Base-by-base conservation (phyloP, 2,888 invertebrate genomes). In the Teleogryllus oceanicus region DNA sequence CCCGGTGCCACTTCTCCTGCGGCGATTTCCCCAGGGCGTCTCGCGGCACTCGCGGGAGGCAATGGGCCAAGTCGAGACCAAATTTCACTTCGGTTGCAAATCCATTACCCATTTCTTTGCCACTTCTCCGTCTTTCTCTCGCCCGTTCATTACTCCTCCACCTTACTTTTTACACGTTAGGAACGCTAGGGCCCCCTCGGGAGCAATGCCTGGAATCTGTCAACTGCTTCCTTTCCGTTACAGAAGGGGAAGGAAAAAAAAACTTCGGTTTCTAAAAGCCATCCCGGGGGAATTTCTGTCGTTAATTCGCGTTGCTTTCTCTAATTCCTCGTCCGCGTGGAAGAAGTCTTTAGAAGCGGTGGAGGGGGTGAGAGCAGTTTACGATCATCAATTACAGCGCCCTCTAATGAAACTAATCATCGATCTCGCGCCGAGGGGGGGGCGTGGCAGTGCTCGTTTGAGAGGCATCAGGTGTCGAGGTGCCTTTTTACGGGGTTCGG, bases 1-100 rank as follows among this genome's bases (percentile, higher is more conserved):
- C 37, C 5, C 5, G 37, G 37, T 8, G 37, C 37, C 37, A 37
- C 37, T 37, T 37, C 37, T 37, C 37, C 37, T 37, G 8, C 37
- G 37, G 37, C 37, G 37, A 37, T 37, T 37, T 37, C 37, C 37
- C 37, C 37, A 37, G 37, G 37, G 37, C 37, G 37, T 37, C 8
- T 37, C 37, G 37, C 8, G 37, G 37, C 37, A 37, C 37, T 37
- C 37, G n/a, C 62, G 16, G n/a, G n/a, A 16, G 62, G 62, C 13
- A 62, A 62, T 62, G 62, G n/a, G 62, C 62, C 62, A 62, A 62
- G 62, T 62, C 62, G 62, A 62, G 62, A 62, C 62, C 62, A n/a
- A 62, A 62, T 62, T 62, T 62, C 62, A 62, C 62, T 62, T 62
- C 16, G 62, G 62, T 62, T 62, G 62, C 62, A 62, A 62, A 62